A percentile compares a stretch with the other conserved stretches of the same genome.
These are phyloP conservation scores for Leucophora obtusa DNA, from an alignment of 2,888 invertebrate genomes.

Conservation along the genomic window DNA sequence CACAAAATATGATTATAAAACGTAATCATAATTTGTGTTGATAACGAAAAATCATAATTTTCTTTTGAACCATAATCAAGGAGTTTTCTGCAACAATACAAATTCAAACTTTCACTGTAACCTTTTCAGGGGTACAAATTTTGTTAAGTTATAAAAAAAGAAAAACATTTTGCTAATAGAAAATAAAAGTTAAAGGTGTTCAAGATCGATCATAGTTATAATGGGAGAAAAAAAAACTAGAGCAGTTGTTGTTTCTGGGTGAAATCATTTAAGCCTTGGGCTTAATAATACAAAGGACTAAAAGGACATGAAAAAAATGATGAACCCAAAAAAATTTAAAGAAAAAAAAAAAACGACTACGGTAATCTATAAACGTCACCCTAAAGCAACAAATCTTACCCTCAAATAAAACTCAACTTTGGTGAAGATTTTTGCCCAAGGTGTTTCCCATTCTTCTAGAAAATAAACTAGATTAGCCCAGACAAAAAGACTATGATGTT, in stretches of 20 bases:
- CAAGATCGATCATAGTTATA: slow-evolving; percentile 22
- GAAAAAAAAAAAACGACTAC: slow-evolving; percentile 69
- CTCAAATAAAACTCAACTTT: slow-evolving; percentile 5
- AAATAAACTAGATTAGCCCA: slow-evolving; percentile 4
- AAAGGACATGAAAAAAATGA: slow-evolving; percentile 45
- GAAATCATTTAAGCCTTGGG: slow-evolving; percentile 50
- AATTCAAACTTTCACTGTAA: neutral
- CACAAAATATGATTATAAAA: neutral
- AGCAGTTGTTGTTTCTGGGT: slow-evolving; percentile 66
- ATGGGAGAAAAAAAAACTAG: slow-evolving; percentile 23
- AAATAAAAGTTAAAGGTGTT: slow-evolving; percentile 51
- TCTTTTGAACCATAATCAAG: neutral
- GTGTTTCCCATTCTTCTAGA: slow-evolving; percentile 12
- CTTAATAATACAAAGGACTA: slow-evolving; percentile 22
- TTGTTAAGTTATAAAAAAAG: neutral
- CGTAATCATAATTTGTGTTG: neutral
- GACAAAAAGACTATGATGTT: slow-evolving; percentile 21
- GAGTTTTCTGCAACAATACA: neutral
- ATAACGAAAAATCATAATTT: neutral
- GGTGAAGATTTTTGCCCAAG: slow-evolving; percentile 20
- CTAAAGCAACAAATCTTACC: slow-evolving; percentile 53
- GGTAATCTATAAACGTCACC: slow-evolving; percentile 76
- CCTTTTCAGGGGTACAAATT: neutral
- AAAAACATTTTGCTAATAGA: neutral
- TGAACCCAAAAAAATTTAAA: slow-evolving; percentile 6